These are phyloP conservation scores for Congeria kusceri DNA, from an alignment of 2,888 invertebrate genomes.

Conservation along the genomic window DNA sequence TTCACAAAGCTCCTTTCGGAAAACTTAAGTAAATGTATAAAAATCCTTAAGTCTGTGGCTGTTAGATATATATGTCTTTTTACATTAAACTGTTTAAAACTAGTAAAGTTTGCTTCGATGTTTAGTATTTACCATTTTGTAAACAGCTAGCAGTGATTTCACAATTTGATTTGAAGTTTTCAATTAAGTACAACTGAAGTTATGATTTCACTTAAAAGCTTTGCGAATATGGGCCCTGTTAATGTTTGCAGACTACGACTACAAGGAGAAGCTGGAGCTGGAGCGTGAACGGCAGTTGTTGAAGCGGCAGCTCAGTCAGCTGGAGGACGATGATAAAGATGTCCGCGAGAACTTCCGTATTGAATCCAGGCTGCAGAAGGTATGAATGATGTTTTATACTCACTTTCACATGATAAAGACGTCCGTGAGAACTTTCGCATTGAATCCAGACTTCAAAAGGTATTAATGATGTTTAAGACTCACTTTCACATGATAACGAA, in stretches of 20 bases:
- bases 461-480: constrained; percentile 27
- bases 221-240: too few species aligned
- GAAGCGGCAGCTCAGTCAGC: constrained; percentile 73
- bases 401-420: constrained; percentile 62
- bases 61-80: too few species aligned
- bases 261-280: constrained; percentile 76
- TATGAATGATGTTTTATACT: constrained; percentile 27
- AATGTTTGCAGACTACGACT: constrained; percentile 77
- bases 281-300: constrained; percentile 77
- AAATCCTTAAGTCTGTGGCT: too few species aligned
- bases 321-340: constrained; percentile 68
- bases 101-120: too few species aligned
- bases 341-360: constrained; percentile 64
- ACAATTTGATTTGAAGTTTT: too few species aligned
- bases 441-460: constrained; percentile 62
- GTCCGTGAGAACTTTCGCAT: constrained; percentile 64
- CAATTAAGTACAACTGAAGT: too few species aligned
- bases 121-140: too few species aligned
- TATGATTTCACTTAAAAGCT: too few species aligned
- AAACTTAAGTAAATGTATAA: too few species aligned
- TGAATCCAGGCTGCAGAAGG: constrained; percentile 63
- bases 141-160: too few species aligned
- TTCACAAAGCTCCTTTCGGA: too few species aligned
- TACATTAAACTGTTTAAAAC: too few species aligned
- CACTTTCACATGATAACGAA: constrained; percentile 66